Percentiles rank a stretch among this genome's conserved stretches.
These are phyloP conservation scores for Agrochola circellaris DNA, from an alignment of 2,888 invertebrate species.

Conservation along the genomic window DNA sequence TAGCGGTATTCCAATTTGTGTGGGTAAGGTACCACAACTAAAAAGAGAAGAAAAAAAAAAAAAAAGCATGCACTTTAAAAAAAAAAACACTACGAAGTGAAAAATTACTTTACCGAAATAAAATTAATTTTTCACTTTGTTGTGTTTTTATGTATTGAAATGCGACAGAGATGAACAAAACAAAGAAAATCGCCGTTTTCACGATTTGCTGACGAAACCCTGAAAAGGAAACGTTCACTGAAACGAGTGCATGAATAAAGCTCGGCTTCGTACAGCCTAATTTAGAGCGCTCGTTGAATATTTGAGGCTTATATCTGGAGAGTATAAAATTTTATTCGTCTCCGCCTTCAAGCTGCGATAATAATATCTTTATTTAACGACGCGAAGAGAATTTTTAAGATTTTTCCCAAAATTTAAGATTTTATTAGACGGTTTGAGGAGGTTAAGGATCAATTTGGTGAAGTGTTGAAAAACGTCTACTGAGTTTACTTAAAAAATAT, in stretches of 20 bases:
- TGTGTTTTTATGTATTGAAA: background rate
- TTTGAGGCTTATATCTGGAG: constrained; percentile 71
- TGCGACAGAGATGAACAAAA: background rate
- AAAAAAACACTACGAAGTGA: no score
- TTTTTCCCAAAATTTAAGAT: constrained; percentile 18
- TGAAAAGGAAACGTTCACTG: constrained; percentile 41
- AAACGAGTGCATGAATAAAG: constrained; percentile 61
- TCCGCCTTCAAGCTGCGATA: constrained; percentile 41
- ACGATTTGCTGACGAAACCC: constrained; percentile 6
- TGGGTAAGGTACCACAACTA: no score
- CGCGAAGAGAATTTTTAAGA: constrained; percentile 21
- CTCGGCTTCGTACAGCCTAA: constrained; percentile 64
- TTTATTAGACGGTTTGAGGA: background rate
- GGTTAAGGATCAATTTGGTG: constrained; percentile 18
- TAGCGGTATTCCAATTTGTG: no score
- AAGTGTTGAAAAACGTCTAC: background rate
- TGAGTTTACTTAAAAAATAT: background rate
- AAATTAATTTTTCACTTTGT: no score
- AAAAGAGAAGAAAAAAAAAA: no score
- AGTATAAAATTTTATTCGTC: constrained; percentile 70
- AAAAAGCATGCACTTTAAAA: no score
- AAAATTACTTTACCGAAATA: no score
- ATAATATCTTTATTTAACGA: constrained; percentile 62
- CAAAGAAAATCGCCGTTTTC: background rate
- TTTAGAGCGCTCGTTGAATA: constrained; percentile 70